A percentile compares a stretch with the other conserved stretches of the same genome.
phyloP scores from a whole-genome alignment of 2,113 vertebrate genomes.

The Tylochromis polylepis region DNA sequence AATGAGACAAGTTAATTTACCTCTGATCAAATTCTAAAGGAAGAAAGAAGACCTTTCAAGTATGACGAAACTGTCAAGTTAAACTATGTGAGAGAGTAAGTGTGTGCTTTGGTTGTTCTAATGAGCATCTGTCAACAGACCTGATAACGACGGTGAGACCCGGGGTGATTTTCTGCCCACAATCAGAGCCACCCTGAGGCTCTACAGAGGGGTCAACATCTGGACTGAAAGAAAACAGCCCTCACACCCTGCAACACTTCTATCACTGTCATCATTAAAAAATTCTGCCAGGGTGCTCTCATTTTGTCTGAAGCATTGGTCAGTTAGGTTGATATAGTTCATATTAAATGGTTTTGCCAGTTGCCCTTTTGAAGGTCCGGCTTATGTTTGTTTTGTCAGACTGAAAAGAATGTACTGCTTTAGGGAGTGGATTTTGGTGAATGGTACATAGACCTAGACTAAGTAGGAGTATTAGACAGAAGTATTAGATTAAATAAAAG shows the following conservation, averaged over 20 bases:
- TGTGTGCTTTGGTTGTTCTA: conserved; percentile 51
- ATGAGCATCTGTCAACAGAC: conserved; percentile 68
- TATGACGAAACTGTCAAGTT: conserved; percentile 18
- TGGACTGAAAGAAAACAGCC: conserved; percentile 44
- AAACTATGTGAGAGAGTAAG: not conserved
- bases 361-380: not conserved
- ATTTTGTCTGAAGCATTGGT: not conserved
- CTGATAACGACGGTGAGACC: conserved; percentile 55
- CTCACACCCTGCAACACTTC: conserved; percentile 40
- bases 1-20: not conserved
- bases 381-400: not conserved
- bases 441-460: not conserved
- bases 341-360: not conserved
- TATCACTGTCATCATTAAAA: conserved; percentile 17
- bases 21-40: not conserved
- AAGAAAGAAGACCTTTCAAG: not conserved
- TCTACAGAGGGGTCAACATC: conserved; percentile 65
- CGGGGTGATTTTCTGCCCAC: conserved; percentile 48
- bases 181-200: conserved; percentile 37
- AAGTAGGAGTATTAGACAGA: not conserved
- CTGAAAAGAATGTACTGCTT: not conserved
- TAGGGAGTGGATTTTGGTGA: not conserved
- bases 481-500: no score
- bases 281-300: not conserved
- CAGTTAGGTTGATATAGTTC: not conserved